Conservation (phyloP, 2,888 invertebrate species). For the Neoascia interrupta region DNA sequence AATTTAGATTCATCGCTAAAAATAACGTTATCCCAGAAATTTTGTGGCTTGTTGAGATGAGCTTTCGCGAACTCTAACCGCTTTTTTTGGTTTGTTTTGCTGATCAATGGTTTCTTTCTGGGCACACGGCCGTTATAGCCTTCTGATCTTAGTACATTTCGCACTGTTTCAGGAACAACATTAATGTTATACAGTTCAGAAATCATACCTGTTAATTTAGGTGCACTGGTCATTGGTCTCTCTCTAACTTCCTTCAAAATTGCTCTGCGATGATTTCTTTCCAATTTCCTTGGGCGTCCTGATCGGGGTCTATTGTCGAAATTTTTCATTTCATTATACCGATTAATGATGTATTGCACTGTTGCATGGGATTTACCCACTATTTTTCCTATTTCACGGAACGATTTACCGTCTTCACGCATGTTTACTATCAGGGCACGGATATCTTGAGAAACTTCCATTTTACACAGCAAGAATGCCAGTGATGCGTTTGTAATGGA, state of each 20-base stretch:
- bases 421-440: too few relatives aligned
- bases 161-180: neutral
- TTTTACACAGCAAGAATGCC: too few relatives aligned
- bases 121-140: conserved; percentile 29
- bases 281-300: neutral
- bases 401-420: neutral
- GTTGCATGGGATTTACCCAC: neutral
- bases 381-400: neutral
- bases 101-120: conserved; percentile 52
- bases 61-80: conserved; percentile 53
- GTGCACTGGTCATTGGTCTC: neutral
- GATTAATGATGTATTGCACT: neutral
- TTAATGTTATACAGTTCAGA: neutral
- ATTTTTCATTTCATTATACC: neutral
- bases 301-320: neutral
- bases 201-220: neutral
- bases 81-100: conserved; percentile 37
- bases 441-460: too few relatives aligned
- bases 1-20: conserved; percentile 71
- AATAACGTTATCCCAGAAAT: conserved; percentile 71
- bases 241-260: neutral
- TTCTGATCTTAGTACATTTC: conserved; percentile 4
- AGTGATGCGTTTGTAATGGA: too few relatives aligned
- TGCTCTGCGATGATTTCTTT: neutral
- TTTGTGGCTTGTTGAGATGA: conserved; percentile 51